Evolutionary conservation across 2,888 invertebrate genomes (phyloP), one percentile per base, ranked within the genome.

Genomic region (Epinotia nisella): DNA sequence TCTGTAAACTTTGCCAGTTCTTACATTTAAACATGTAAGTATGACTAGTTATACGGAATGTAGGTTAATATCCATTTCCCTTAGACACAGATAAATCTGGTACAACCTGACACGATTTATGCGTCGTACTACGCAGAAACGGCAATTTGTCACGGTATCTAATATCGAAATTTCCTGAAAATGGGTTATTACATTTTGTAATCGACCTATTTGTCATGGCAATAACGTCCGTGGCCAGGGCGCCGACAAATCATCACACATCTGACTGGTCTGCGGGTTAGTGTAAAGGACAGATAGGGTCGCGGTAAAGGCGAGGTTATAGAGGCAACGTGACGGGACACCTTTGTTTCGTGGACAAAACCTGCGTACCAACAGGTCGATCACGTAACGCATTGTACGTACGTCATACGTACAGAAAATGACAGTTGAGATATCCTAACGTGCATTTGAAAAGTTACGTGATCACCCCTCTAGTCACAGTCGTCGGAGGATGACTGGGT

Each of bases 101-200:
- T 5, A n/a, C 49, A n/a, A 49, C 15, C 15, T 45, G 15, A 62
- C 5, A 49, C 24, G 62, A 49, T 49, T 24, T 62, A 62, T 62
- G 62, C 60, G 49, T 65, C 51, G 53, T 39, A 11, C 65, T 39
- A 55, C 35, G 65, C 65, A 53, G 53, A 35, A 45, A 24, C 49
- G 65, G 66, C 66, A 66, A 66, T 66, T 56, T 66, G 24, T 66
- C 66, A 66, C 66, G 1, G 55, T 56, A 56, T 66, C 55, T 66
- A 55, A 66, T 66, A 66, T 66, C 55, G 66, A 66, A 66, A 56
- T 65, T 39, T 51, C 13, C 29, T 49, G 45, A 49, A 62, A 56
- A 62, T 56, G 62, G 19, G 29, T 11, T 64, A 70, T 62, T 49
- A 70, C 70, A 45, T 45, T 60, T 62, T 65, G 35, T 21, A 55